Evolutionary conservation across 2,797 vertebrate genomes (phyloP), one percentile per base, ranked within the genome.

Genomic region (Morus bassanus): DNA sequence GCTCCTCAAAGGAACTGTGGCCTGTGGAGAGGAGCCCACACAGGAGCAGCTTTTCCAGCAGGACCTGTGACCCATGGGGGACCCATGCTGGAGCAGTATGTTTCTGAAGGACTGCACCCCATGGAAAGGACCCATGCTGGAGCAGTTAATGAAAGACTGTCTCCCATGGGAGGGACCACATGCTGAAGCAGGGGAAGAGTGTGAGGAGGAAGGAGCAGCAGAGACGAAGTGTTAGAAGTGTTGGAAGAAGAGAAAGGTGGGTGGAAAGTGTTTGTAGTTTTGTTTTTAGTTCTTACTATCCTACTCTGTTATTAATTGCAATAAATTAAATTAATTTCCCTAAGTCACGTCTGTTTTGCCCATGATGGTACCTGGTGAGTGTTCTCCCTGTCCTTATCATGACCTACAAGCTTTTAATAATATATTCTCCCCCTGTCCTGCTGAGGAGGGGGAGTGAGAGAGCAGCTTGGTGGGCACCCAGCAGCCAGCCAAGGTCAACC

Each of bases 51-150:
- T 64, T 82, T 82, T 39, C 13, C 31, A 37, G 24, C 50, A 86
- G 18, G 39, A 39, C 31, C 13, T 14, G 24, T 31, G 60, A 73
- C 54, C 24, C 18, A 10, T 2, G 5, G 46, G 11, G 18, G 16
- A 67, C 22, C 18, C 45, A 74, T 0, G 0, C 7, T 39, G 27
- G 21, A 67, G 37, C 27, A 37, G 27, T n/a, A 9, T 54, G 12
- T 5, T 65, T 46, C 68, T 60, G 51, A 51, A 83, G 22, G 46
- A 56, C 33, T n/a, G 45, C 45, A 18, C 12, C 19, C 24, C 2
- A 1, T 15, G 24, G 35, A 41, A 50, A 18, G 15, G 24, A n/a
- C 12, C 11, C 54, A 43, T 2, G 12, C 35, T 61, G 17, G 6
- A 53, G 57, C 48, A 53, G 17, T 21, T 53, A 25, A 53, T 45